A percentile compares a stretch with the other conserved stretches of the same genome.
These are phyloP conservation scores for Edolisoma coerulescens DNA, from an alignment of 2,113 vertebrate genomes.

Conservation along the genomic window DNA sequence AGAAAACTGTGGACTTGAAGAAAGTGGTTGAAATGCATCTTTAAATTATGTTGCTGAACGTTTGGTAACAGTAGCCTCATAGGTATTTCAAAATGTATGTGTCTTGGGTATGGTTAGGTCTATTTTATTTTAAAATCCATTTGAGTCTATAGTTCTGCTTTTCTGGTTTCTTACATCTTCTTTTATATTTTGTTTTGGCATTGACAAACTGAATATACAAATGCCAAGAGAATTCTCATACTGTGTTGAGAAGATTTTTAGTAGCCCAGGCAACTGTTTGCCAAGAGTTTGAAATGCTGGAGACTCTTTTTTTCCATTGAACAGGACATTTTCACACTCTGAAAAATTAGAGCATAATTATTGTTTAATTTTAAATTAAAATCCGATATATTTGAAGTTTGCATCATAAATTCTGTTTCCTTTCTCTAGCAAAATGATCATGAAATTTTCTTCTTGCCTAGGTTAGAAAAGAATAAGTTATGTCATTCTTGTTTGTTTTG, in stretches of 20 bases:
- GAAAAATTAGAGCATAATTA: not conserved
- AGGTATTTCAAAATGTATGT: not conserved
- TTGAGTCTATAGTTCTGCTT: not conserved
- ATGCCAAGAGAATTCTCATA: not conserved
- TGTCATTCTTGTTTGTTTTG: not conserved
- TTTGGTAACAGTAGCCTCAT: not conserved
- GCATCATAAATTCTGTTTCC: not conserved
- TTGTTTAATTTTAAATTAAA: not conserved
- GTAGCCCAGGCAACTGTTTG: not conserved
- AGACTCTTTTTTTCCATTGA: not conserved
- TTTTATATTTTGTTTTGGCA: constrained; percentile 5
- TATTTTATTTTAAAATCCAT: not conserved
- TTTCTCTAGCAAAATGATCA: not conserved
- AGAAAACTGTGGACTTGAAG: not conserved
- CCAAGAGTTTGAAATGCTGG: not conserved
- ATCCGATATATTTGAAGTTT: not conserved
- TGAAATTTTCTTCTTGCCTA: not conserved
- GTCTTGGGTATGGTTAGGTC: not conserved
- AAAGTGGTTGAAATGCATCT: not conserved
- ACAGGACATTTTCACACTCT: not conserved
- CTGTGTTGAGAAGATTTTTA: not conserved
- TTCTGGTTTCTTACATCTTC: not conserved
- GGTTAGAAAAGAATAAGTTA: not conserved
- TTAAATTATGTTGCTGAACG: not conserved
- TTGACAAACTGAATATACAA: not conserved